Base-by-base conservation (phyloP, 2,797 vertebrate species). In the Coilia nasus region DNA sequence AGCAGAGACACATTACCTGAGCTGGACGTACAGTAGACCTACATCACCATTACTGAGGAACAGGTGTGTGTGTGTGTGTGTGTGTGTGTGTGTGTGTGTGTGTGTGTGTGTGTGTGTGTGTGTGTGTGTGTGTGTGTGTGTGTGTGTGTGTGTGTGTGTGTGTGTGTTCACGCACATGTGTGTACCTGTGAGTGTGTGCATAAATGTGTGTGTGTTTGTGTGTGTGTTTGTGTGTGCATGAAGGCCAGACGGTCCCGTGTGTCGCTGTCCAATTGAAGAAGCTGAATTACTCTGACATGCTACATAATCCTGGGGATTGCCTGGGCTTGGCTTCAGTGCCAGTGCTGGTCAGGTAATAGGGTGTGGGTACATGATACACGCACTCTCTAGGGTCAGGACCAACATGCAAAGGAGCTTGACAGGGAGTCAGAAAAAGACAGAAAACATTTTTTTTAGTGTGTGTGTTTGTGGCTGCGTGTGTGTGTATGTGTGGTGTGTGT, bases 121-220 rank as follows among this genome's bases (percentile, higher is more conserved):
- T 75, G 81, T 59, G 54, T 50, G 64, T 54, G 62, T 47, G 57
- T 12, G 41, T 21, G 28, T 46, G 56, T 84, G 41, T 44, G 44
- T 35, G 59, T 5, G 25, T 19, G n/a, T n/a, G 7, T 19, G 21
- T 41, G 31, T 41, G 44, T 60, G 35, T 46, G 56, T 10, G 4
- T 47, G 4, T 47, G 10, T 47, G 46, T 47, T 3, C 46, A 10
- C 10, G 46, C 10, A 67, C 31, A 28, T 85, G 50, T 85, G 62
- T 83, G 64, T 82, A 35, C 82, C 80, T 85, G 83, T 84, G 44
- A 83, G 78, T 86, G 81, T 87, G 44, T 56, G 56, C 75, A 81
- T 81, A 71, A 80, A 59, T 80, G 60, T 50, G 57, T 62, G 62
- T 17, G 59, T 78, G 82, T 11, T 11, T 87, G 0, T 56, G 81